Conservation (phyloP, 2,888 invertebrate species). For the Drosophila parthenogenetica region DNA sequence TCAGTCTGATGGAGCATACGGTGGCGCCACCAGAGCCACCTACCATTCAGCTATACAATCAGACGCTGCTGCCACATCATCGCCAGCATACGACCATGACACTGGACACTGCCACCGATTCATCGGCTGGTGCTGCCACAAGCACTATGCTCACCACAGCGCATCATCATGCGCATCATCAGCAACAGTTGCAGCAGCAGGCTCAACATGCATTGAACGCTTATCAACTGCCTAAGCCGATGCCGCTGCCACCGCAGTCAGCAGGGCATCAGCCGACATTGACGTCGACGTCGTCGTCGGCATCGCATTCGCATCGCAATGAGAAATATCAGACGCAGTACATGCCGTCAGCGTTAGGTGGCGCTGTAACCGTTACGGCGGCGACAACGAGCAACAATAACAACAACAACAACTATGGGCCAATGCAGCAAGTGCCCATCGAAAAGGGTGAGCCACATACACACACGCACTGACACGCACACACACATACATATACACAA, state of each 20-base stretch:
- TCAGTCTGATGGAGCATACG: conserved; percentile 66
- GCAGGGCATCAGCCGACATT: no score
- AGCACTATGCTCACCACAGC: conserved; percentile 38
- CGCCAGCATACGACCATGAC: conserved; percentile 36
- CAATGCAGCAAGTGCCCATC: conserved; percentile 68
- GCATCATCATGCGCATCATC: conserved; percentile 61
- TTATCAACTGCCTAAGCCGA: conserved; percentile 63
- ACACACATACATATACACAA: conserved; percentile 8
- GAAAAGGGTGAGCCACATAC: conserved; percentile 82
- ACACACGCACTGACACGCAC: conserved; percentile 23
- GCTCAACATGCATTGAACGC: conserved; percentile 58
- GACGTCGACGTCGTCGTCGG: conserved; percentile 10
- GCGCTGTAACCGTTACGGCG: conserved; percentile 32
- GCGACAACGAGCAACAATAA: conserved; percentile 36
- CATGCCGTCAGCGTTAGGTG: conserved; percentile 57
- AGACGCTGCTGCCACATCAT: conserved; percentile 50
- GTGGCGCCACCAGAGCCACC: conserved; percentile 73
- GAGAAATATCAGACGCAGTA: conserved; percentile 72
- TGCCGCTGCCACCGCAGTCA: conserved; percentile 47
- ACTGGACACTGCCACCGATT: conserved; percentile 57
- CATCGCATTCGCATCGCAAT: conserved; percentile 38
- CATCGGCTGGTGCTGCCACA: conserved; percentile 25
- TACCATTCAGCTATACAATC: conserved; percentile 69
- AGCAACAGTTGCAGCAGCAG: conserved; percentile 55
- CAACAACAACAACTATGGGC: conserved; percentile 53